A percentile compares a stretch with the other conserved stretches of the same genome.
phyloP scores from a whole-genome alignment of 2,797 vertebrate species.

The Linurgus olivaceus region DNA sequence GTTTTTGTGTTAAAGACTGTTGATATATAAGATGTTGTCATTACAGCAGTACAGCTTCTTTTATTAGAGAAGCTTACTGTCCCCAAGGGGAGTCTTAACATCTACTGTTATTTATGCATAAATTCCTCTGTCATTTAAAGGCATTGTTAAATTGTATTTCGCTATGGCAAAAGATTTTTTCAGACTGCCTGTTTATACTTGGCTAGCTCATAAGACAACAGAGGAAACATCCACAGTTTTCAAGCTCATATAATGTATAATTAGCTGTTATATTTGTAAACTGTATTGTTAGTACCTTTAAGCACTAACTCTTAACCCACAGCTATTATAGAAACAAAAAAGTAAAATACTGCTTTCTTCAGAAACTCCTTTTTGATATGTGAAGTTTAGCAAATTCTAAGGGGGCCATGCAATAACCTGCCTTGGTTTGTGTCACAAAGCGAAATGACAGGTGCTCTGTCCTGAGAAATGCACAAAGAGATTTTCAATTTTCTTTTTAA shows the following conservation, averaged over 20 bases:
- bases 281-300: background rate
- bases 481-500: background rate
- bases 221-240: background rate
- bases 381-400: background rate
- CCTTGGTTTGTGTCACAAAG: background rate
- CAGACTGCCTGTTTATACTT: background rate
- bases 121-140: conserved; percentile 45
- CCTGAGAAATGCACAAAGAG: background rate
- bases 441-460: background rate
- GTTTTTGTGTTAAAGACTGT: conserved; percentile 56
- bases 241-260: background rate
- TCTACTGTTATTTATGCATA: background rate
- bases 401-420: background rate
- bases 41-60: background rate
- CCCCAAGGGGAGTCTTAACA: conserved; percentile 33
- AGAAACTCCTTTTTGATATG: background rate
- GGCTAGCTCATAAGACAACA: background rate
- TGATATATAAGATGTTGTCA: conserved; percentile 29
- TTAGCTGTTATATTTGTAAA: background rate
- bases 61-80: conserved; percentile 64
- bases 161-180: background rate
- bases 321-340: background rate
- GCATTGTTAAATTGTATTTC: background rate
- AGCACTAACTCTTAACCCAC: background rate
- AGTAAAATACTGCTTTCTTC: background rate